Percentiles rank a stretch among this genome's conserved stretches.
Conservation (phyloP, 2,797 vertebrate species). For the Otolemur crassicaudatus region DNA sequence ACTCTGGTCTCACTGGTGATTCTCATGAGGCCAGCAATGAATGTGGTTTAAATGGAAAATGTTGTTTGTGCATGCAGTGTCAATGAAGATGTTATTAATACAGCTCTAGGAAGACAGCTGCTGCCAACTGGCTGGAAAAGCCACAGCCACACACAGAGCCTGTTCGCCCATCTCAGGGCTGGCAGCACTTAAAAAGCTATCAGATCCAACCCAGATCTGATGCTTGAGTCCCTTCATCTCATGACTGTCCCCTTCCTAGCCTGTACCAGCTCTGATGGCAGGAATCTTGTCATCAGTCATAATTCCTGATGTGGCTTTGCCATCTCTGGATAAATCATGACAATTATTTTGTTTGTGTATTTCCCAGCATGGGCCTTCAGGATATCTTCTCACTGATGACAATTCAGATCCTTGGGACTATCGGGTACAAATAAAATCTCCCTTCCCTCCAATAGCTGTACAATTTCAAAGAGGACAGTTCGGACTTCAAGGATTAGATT, state of each 20-base stretch:
- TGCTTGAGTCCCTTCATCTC: background rate
- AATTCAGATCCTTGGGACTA: background rate
- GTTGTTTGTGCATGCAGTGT: constrained; percentile 15
- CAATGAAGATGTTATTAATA: constrained; percentile 67
- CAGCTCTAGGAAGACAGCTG: constrained; percentile 41
- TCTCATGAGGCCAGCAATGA: constrained; percentile 44
- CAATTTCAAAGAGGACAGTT: background rate
- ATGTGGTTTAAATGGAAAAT: constrained; percentile 65
- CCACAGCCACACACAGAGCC: background rate
- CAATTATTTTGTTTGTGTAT: background rate
- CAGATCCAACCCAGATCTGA: background rate
- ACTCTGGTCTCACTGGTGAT: background rate
- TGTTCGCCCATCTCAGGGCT: background rate
- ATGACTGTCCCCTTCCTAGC: background rate
- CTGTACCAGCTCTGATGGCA: background rate
- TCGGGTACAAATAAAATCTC: background rate
- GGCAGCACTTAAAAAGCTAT: background rate
- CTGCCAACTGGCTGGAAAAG: constrained; percentile 21
- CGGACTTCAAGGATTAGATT: background rate
- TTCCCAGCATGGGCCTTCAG: background rate
- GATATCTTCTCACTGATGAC: background rate
- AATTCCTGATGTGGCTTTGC: background rate
- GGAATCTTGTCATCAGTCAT: background rate
- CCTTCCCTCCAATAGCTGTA: background rate
- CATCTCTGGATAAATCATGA: background rate